Evolutionary conservation across 2,888 invertebrate genomes (phyloP), one percentile per base, ranked within the genome.

Genomic region (Isoperla grammatica): DNA sequence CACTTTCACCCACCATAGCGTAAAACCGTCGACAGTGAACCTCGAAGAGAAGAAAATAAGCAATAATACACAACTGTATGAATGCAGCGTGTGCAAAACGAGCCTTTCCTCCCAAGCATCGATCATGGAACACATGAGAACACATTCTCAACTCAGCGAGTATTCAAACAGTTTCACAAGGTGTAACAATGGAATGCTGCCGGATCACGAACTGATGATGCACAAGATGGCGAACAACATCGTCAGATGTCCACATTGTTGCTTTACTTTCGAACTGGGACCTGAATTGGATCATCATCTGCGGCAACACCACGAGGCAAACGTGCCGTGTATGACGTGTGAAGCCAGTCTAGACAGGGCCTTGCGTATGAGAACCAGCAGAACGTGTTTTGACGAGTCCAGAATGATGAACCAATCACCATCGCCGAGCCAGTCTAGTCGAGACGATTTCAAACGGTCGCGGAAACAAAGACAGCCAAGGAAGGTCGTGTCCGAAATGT

Each of bases 381-480:
- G 20, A 12, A 37, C 50, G 56, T 45, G 35, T 46, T 45, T 43
- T 54, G 23, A 61, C 57, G 61, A 61, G 42, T 57, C 63, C 42
- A 59, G 58, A 17, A 61, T 61, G 59, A 61, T 61, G 59, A 61
- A 59, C 55, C 61, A 56, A 35, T 46, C 46, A 19, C 40, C 40
- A 37, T 48, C 42, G 56, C 40, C 29, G 50, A 60, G 50, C 29
- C 29, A 29, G 29, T 6, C 29, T 4, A 29, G 29, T 29, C 4
- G 29, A 29, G 29, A 29, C 29, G 29, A 48, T 2, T 55, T 54
- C 22, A 72, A 73, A 49, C 74, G 79, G 54, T 73, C 76, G 4
- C 72, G 80, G 45, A 81, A 81, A 68, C 80, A 80, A 67, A 75
- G 75, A 22, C 73, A 73, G 62, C 80, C 80, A 1, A 75, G 78